A percentile compares a stretch with the other conserved stretches of the same genome.
Evolutionary conservation across 2,888 invertebrate genomes (phyloP).

Genomic region (Folsomia manolachei): DNA sequence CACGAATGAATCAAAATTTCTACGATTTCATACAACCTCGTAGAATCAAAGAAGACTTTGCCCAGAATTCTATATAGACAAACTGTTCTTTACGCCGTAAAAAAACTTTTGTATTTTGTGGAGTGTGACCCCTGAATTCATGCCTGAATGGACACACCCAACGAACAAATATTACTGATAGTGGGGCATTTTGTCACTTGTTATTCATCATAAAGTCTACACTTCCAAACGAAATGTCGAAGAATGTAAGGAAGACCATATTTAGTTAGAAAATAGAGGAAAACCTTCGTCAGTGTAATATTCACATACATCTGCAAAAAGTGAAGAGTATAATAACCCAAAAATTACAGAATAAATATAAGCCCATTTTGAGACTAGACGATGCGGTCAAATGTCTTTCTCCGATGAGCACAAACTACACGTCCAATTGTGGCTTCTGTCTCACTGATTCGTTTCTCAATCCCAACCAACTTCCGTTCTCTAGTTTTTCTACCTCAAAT

Average conservation of each 20-base stretch:
- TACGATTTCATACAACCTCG: background rate
- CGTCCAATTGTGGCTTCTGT: constrained; percentile 38
- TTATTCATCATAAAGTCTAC: too few relatives aligned
- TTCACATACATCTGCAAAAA: background rate
- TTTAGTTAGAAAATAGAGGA: too few relatives aligned
- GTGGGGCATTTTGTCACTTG: too few relatives aligned
- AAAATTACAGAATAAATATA: background rate
- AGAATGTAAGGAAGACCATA: background rate
- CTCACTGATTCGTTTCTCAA: constrained; percentile 19
- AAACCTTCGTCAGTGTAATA: too few relatives aligned
- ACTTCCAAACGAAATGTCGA: background rate
- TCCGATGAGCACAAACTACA: constrained; percentile 38
- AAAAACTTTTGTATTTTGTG: too few relatives aligned
- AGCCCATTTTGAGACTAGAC: background rate
- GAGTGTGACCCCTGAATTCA: too few relatives aligned
- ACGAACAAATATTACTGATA: too few relatives aligned
- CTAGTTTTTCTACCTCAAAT: background rate
- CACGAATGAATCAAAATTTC: background rate
- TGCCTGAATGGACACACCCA: too few relatives aligned
- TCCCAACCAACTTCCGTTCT: constrained; percentile 19
- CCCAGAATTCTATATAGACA: too few relatives aligned
- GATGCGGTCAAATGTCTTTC: constrained; percentile 43
- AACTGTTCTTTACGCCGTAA: too few relatives aligned
- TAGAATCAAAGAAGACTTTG: background rate
- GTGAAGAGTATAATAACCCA: background rate